A percentile compares a stretch with the other conserved stretches of the same genome.
Conservation (phyloP, 2,888 invertebrate species). For the Tetanocera ferruginea region DNA sequence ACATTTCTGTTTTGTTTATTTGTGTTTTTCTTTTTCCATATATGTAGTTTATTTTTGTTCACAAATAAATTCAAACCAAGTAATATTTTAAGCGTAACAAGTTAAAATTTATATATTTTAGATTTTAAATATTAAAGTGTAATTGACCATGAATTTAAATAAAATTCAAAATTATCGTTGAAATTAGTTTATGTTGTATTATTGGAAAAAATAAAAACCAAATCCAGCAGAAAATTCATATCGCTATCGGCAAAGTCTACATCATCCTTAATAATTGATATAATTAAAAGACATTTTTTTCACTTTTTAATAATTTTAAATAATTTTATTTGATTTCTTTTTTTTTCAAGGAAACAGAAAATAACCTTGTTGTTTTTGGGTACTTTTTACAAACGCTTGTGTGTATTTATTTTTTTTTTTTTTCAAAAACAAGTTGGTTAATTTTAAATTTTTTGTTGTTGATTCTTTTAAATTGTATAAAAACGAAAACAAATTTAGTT, state of each 20-base stretch:
- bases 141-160: constrained; percentile 14
- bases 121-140: background rate
- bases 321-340: constrained; percentile 29
- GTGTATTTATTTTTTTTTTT: constrained; percentile 31
- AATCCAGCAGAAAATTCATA: no score
- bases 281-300: background rate
- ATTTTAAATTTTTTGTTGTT: background rate
- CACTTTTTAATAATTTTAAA: constrained; percentile 19
- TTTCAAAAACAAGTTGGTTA: constrained; percentile 16
- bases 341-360: constrained; percentile 7
- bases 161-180: background rate
- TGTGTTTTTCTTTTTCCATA: constrained; percentile 8
- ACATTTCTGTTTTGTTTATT: constrained; percentile 22
- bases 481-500: constrained; percentile 40
- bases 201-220: no score
- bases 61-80: background rate
- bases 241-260: no score
- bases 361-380: constrained; percentile 16
- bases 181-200: no score
- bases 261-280: background rate
- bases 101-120: background rate
- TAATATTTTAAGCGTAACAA: background rate
- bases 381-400: constrained; percentile 12
- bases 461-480: constrained; percentile 3
- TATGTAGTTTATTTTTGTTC: constrained; percentile 3